These are phyloP conservation scores for Charaxes varanes DNA, from an alignment of 1,140 invertebrate genomes.

Conservation along the genomic window DNA sequence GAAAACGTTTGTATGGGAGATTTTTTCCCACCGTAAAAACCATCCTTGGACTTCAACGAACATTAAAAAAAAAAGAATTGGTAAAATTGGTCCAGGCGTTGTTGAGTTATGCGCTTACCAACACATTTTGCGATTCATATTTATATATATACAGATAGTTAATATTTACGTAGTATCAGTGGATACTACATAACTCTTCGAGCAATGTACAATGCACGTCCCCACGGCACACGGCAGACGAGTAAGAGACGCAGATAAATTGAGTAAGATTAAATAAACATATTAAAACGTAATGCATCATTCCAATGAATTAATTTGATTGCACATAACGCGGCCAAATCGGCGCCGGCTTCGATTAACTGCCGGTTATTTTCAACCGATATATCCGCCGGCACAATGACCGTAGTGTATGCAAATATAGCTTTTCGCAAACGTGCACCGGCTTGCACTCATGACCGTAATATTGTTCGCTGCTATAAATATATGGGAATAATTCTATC, in stretches of 20 bases:
- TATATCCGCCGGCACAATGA: conserved; percentile 57
- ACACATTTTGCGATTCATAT: too few relatives aligned
- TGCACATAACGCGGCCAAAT: conserved; percentile 37
- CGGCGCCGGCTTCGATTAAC: conserved; percentile 58
- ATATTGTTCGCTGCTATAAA: conserved; percentile 36
- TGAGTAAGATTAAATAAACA: conserved; percentile 17
- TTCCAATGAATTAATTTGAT: conserved; percentile 39
- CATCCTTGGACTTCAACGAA: too few relatives aligned
- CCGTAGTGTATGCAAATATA: conserved; percentile 55
- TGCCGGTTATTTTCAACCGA: conserved; percentile 43
- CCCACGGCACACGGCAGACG: conserved; percentile 5
- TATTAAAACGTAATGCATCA: conserved; percentile 30
- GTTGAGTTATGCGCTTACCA: too few relatives aligned
- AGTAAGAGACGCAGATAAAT: conserved; percentile 11
- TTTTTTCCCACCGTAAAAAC: too few relatives aligned
- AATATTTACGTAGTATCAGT: too few relatives aligned
- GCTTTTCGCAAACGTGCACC: conserved; percentile 46
- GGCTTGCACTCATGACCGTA: conserved; percentile 39
- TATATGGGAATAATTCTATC: too few relatives aligned
- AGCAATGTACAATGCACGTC: too few relatives aligned
- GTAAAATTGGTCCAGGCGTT: too few relatives aligned
- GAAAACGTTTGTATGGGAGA: too few relatives aligned
- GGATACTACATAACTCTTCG: too few relatives aligned
- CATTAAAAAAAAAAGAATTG: too few relatives aligned
- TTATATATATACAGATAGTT: too few relatives aligned